Evolutionary conservation across 2,797 vertebrate genomes (phyloP), one percentile per base, ranked within the genome.

Genomic region (Austrolebias charrua): DNA sequence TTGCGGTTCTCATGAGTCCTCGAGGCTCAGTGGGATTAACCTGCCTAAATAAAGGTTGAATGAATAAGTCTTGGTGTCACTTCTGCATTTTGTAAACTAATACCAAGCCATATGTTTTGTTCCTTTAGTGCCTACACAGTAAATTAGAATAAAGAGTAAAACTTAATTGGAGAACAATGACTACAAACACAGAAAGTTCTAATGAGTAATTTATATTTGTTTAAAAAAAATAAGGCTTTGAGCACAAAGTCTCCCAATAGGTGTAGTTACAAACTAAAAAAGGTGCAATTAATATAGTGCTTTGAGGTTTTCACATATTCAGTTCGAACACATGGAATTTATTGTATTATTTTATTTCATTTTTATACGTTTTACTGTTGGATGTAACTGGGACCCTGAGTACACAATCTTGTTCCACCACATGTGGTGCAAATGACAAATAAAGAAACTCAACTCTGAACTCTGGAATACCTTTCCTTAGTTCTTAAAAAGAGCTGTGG

Each of bases 31-130:
- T n/a, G n/a, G n/a, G n/a, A n/a, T n/a, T n/a, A n/a, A n/a, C n/a
- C n/a, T n/a, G n/a, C n/a, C n/a, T n/a, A n/a, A n/a, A n/a, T n/a
- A n/a, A n/a, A n/a, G n/a, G n/a, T n/a, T n/a, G n/a, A n/a, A n/a
- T n/a, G n/a, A n/a, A 18, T 15, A 69, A 73, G 62, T 62, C 58
- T 57, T 47, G 56, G 45, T 75, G 66, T 82, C 78, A 73, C 63
- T 71, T 66, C 66, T 75, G 64, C 60, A 31, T 14, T 52, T 11
- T 9, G 50, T 28, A 57, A 65, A 35, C 6, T 55, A 50, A 16
- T n/a, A 14, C 67, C 9, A 58, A 78, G 76, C 56, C 63, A 64
- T 52, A 60, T 49, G 13, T 60, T 78, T 61, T 69, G 60, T 81
- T 82, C 68, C 79, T 85, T 53, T 65, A 1, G 29, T 57, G n/a